A percentile compares a stretch with the other conserved stretches of the same genome.
These are phyloP conservation scores for Andrena chrysosceles DNA, from an alignment of 2,888 invertebrate genomes.

Conservation along the genomic window DNA sequence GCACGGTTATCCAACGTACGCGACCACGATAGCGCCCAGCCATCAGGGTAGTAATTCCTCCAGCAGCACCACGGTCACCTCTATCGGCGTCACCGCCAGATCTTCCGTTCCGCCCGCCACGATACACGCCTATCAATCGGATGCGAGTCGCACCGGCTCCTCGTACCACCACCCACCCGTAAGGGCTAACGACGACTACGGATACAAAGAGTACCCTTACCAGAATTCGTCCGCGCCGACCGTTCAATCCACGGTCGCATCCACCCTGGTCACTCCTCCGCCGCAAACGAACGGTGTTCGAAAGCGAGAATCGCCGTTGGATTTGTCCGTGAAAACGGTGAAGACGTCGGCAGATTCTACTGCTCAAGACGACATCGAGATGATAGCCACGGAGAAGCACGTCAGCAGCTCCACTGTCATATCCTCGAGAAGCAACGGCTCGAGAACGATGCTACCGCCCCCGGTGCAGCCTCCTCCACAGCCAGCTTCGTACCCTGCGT, in stretches of 20 bases:
- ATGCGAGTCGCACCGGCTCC: conserved; percentile 62
- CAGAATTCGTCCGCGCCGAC: conserved; percentile 64
- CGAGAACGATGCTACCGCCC: conserved; percentile 74
- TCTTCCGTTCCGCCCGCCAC: conserved; percentile 69
- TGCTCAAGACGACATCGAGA: conserved; percentile 89
- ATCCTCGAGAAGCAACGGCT: conserved; percentile 68
- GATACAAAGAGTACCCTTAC: conserved; percentile 77
- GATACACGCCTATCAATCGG: conserved; percentile 71
- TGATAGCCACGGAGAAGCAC: conserved; percentile 73
- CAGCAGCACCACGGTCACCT: conserved; percentile 79
- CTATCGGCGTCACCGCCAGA: conserved; percentile 71
- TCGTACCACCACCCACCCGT: conserved; percentile 62
- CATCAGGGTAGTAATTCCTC: conserved; percentile 78
- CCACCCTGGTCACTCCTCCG: conserved; percentile 62
- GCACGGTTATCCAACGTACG: conserved; percentile 75
- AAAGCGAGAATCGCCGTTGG: conserved; percentile 92
- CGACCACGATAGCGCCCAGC: conserved; percentile 81
- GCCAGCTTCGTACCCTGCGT: conserved; percentile 55
- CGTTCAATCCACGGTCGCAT: conserved; percentile 43
- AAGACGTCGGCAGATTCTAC: conserved; percentile 96
- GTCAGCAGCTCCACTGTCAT: conserved; percentile 73
- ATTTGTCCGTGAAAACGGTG: conserved; percentile 95
- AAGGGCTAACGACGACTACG: conserved; percentile 68
- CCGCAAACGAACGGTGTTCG: conserved; percentile 76
- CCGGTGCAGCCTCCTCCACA: conserved; percentile 72